Conservation (phyloP, 2,113 vertebrate genomes). For the Poeciliopsis prolifica region DNA sequence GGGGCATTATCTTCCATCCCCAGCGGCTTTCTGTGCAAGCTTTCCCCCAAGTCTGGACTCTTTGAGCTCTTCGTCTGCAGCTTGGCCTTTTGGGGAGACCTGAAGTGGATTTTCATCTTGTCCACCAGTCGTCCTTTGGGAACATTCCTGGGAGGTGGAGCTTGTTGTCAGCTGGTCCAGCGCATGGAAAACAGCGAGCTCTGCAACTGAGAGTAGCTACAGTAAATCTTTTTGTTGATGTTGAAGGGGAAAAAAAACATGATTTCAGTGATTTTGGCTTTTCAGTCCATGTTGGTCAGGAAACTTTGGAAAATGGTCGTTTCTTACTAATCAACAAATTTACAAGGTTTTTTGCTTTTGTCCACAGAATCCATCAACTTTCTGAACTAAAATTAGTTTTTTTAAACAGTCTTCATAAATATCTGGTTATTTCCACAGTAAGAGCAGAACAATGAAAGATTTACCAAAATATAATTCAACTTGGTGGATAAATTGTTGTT, state of each 20-base stretch:
- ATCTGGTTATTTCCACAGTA: background rate
- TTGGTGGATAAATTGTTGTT: background rate
- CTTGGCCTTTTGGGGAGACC: slow-evolving; percentile 72
- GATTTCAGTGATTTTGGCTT: background rate
- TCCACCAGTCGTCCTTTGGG: slow-evolving; percentile 79
- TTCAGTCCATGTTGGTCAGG: too few species aligned
- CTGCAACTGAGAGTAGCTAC: slow-evolving; percentile 15
- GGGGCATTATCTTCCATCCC: slow-evolving; percentile 76
- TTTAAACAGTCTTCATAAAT: background rate
- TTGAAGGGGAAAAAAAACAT: slow-evolving; percentile 3
- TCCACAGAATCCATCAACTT: too few species aligned
- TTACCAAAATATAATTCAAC: background rate
- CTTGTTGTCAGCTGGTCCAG: slow-evolving; percentile 34
- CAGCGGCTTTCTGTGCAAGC: slow-evolving; percentile 79
- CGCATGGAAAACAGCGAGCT: slow-evolving; percentile 33
- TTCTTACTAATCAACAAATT: too few species aligned
- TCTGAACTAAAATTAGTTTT: too few species aligned
- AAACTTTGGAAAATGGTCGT: too few species aligned
- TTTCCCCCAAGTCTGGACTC: slow-evolving; percentile 72
- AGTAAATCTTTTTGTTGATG: slow-evolving; percentile 1
- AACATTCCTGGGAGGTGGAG: slow-evolving; percentile 74
- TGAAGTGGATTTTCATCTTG: slow-evolving; percentile 75
- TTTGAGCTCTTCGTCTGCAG: slow-evolving; percentile 73
- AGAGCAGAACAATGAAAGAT: background rate
- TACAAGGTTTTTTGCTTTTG: too few species aligned